Evolutionary conservation across 2,797 vertebrate species (phyloP).

Genomic region (Melanotaenia boesemani): DNA sequence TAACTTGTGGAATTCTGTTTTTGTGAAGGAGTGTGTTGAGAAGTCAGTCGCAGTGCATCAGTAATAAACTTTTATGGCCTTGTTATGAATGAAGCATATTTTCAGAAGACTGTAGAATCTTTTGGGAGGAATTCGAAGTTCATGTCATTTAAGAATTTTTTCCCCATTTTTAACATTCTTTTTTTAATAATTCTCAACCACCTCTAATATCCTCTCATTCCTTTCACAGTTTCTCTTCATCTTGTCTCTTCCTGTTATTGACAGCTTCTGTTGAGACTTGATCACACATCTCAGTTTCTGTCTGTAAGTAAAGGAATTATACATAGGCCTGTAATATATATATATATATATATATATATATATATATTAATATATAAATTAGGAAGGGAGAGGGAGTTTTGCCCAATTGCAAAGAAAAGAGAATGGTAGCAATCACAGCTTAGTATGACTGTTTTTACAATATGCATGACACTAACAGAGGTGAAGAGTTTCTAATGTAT

Average conservation of each 20-base stretch:
- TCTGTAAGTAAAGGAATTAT: constrained; percentile 76
- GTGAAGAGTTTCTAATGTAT: no score
- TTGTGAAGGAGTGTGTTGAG: constrained; percentile 1
- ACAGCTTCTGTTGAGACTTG: constrained; percentile 61
- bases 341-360: no score
- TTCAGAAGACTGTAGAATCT: background rate
- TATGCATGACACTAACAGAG: no score
- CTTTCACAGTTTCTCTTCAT: constrained; percentile 13
- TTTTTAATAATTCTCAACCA: constrained; percentile 20
- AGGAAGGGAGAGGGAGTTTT: no score
- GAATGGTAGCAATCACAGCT: no score
- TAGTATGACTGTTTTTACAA: no score
- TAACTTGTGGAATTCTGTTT: background rate
- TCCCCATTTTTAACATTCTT: constrained; percentile 19
- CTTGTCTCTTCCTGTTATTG: constrained; percentile 50
- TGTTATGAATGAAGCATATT: constrained; percentile 24
- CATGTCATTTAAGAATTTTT: background rate
- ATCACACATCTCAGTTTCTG: constrained; percentile 41
- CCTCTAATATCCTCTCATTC: constrained; percentile 12
- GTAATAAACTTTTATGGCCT: constrained; percentile 22
- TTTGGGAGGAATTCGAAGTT: background rate
- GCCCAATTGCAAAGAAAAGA: no score
- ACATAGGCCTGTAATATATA: constrained; percentile 69
- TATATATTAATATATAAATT: no score
- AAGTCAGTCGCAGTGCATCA: constrained; percentile 33